A percentile compares a stretch with the other conserved stretches of the same genome.
Conservation (phyloP, 1,140 invertebrate species). For the Rhizoglyphus robini region DNA sequence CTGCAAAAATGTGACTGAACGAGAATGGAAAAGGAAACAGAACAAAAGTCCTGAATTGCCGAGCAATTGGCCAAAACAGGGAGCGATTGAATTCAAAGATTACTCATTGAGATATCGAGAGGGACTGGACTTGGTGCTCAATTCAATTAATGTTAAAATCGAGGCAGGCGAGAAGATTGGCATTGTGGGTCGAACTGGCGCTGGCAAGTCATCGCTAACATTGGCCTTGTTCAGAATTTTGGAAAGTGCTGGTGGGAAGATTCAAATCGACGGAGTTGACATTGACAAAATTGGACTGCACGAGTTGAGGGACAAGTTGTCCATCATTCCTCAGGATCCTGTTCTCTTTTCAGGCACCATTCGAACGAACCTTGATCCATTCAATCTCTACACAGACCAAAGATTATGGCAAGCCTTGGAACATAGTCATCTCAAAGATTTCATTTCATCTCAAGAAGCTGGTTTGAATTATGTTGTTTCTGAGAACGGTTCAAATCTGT, state of each 20-base stretch:
- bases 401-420: constrained; percentile 63
- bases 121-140: no score
- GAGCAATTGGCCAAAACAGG: constrained; percentile 28
- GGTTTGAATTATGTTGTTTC: constrained; percentile 28
- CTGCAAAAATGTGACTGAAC: constrained; percentile 54
- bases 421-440: constrained; percentile 55
- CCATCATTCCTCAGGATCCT: constrained; percentile 84
- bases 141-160: constrained; percentile 55
- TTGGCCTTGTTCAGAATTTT: no score
- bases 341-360: constrained; percentile 85
- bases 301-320: constrained; percentile 63
- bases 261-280: constrained; percentile 67
- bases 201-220: no score
- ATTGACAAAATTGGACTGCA: constrained; percentile 50
- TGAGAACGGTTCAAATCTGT: no score
- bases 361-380: no score
- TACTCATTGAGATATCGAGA: no score
- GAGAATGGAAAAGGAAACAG: constrained; percentile 23
- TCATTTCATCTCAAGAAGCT: constrained; percentile 41
- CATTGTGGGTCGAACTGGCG: no score
- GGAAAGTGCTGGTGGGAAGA: constrained; percentile 50
- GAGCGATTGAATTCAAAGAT: constrained; percentile 27
- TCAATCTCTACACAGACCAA: constrained; percentile 48
- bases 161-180: no score
- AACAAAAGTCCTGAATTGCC: background rate